Percentiles rank a stretch among this genome's conserved stretches.
These are phyloP conservation scores for Delphinus delphis DNA, from an alignment of 2,113 vertebrate genomes.

Conservation along the genomic window DNA sequence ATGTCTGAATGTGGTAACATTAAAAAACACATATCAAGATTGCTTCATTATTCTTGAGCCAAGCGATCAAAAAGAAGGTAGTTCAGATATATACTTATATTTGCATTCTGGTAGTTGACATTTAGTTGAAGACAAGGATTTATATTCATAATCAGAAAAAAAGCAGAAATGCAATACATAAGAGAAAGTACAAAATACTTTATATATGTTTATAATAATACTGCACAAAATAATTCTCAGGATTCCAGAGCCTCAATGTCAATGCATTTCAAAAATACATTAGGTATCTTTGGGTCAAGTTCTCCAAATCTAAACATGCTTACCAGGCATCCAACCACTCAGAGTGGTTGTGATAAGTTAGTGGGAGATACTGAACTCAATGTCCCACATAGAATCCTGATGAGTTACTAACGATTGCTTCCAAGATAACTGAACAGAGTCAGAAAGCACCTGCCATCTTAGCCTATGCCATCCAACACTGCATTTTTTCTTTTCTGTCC, in stretches of 20 bases:
- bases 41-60: background rate
- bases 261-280: constrained; percentile 37
- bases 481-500: background rate
- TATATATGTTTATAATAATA: constrained; percentile 12
- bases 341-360: background rate
- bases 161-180: background rate
- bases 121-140: constrained; percentile 25
- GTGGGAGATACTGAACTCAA: background rate
- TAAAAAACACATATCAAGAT: background rate
- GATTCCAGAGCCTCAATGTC: background rate
- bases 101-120: background rate
- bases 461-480: background rate
- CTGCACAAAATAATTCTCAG: constrained; percentile 29
- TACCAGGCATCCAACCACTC: background rate
- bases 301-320: constrained; percentile 3
- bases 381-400: background rate
- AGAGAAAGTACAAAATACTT: constrained; percentile 33
- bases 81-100: background rate
- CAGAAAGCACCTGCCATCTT: background rate
- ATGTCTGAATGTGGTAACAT: background rate
- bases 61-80: background rate
- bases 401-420: background rate
- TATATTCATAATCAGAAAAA: background rate
- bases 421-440: constrained; percentile 13
- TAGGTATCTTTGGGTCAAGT: background rate